Conservation (phyloP, 2,113 vertebrate genomes). For the zebrafish (Danio rerio) region GRCz12tu NC_133199.1:31983001-31983500, state of each 20-base stretch:
- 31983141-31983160: no score
- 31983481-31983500: conserved; percentile 65
- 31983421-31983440: conserved; percentile 44
- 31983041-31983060: no score
- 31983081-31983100: no score
- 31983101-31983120: no score
- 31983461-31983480: neutral
- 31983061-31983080: no score
- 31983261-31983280: neutral
- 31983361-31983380: conserved; percentile 6
- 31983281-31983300: neutral
- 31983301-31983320: neutral
- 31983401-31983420: neutral
- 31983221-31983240: neutral
- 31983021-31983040: no score
- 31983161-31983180: neutral
- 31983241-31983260: neutral
- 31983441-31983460: conserved; percentile 28
- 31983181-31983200: no score
- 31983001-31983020: no score
- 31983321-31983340: conserved; percentile 3
- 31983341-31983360: neutral
- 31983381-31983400: conserved; percentile 10
- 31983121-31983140: no score
- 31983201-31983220: neutral